A percentile compares a stretch with the other conserved stretches of the same genome.
These are phyloP conservation scores for Caenorhabditis japonica DNA, from an alignment of 2,888 invertebrate genomes.

Conservation along the genomic window DNA sequence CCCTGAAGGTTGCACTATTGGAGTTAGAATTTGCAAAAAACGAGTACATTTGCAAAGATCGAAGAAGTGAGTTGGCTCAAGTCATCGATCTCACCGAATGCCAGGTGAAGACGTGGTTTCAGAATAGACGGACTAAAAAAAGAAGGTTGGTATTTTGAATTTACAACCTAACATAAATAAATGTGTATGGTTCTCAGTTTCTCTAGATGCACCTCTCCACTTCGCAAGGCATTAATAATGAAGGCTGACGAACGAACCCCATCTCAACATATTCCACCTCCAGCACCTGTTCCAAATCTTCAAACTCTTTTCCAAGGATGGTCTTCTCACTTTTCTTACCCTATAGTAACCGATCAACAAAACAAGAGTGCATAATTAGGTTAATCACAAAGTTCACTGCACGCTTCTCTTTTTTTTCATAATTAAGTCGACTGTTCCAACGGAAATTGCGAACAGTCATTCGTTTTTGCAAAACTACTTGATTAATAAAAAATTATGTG, in stretches of 20 bases:
- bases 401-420: constrained; percentile 4
- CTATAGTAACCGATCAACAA: constrained; percentile 11
- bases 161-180: background rate
- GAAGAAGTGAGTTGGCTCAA: constrained; percentile 42
- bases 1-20: constrained; percentile 41
- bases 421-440: constrained; percentile 17
- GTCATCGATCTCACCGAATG: constrained; percentile 49
- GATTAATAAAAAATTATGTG: constrained; percentile 12
- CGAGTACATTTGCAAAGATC: constrained; percentile 56
- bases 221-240: constrained; percentile 16
- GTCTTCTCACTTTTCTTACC: constrained; percentile 33
- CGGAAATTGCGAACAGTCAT: constrained; percentile 33
- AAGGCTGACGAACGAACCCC: constrained; percentile 18
- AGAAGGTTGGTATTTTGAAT: constrained; percentile 51
- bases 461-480: background rate
- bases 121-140: constrained; percentile 51
- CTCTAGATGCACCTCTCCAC: constrained; percentile 40
- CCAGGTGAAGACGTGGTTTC: constrained; percentile 55
- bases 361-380: constrained; percentile 33
- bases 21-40: constrained; percentile 53
- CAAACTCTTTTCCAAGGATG: constrained; percentile 30
- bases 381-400: constrained; percentile 8
- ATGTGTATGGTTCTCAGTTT: background rate
- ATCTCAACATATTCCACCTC: constrained; percentile 12
- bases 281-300: constrained; percentile 13